phyloP scores from a whole-genome alignment of 30 jellyfish, hydroid and myxozoan species.

The Catostylus mosaicus region DNA sequence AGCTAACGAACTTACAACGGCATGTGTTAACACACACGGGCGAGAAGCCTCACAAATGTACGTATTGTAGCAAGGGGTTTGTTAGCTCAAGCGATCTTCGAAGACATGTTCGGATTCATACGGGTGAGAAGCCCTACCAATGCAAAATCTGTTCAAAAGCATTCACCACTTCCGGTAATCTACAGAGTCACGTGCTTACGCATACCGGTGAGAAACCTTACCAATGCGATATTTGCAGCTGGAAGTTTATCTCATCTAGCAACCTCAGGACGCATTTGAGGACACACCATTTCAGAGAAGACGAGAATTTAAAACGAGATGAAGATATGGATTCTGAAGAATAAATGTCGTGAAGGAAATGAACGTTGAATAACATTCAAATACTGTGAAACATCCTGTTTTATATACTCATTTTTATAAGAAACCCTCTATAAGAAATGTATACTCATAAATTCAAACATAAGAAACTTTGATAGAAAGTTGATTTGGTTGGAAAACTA shows the following conservation, averaged over 20 bases:
- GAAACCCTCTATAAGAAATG: too few species aligned
- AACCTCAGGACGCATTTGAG: constrained; percentile 92
- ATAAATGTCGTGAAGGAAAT: background rate
- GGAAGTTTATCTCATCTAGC: constrained; percentile 93
- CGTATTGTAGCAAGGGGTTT: constrained; percentile 94
- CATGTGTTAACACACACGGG: constrained; percentile 98
- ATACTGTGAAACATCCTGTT: too few species aligned
- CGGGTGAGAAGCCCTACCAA: constrained; percentile 98
- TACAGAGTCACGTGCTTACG: constrained; percentile 91
- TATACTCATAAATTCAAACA: too few species aligned
- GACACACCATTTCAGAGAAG: constrained; percentile 86
- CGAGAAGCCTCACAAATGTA: constrained; percentile 97
- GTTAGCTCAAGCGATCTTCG: constrained; percentile 96
- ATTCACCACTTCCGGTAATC: constrained; percentile 93
- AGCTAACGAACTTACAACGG: constrained; percentile 91
- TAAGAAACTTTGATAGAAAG: too few species aligned
- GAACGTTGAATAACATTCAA: background rate
- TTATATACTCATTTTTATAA: too few species aligned
- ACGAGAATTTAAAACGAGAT: constrained; percentile 31
- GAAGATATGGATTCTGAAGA: constrained; percentile 62
- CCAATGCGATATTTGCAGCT: constrained; percentile 89
- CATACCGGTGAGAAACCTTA: constrained; percentile 99
- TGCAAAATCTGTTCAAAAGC: constrained; percentile 98
- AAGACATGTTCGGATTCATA: constrained; percentile 96
- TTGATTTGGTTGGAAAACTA: too few species aligned